Conservation (phyloP, 2,113 vertebrate species). For the Fregata magnificens region DNA sequence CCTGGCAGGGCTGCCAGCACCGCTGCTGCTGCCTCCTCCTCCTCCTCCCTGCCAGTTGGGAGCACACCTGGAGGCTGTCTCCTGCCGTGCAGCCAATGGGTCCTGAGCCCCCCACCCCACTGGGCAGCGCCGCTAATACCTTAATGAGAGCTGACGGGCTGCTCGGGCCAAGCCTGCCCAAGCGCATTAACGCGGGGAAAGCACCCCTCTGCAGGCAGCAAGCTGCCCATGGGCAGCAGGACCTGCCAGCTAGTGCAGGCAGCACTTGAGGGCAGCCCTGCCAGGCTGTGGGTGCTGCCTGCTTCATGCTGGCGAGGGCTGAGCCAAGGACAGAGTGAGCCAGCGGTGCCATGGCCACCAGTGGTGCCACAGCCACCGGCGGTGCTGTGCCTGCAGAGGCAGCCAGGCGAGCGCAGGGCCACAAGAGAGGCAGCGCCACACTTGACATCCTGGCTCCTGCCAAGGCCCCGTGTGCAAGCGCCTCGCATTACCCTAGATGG, state of each 20-base stretch:
- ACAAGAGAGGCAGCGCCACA: rapidly evolving
- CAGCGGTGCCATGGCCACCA: neutral
- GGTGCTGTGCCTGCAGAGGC: neutral
- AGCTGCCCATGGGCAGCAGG: neutral
- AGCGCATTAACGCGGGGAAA: neutral
- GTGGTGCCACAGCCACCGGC: neutral
- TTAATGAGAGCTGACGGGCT: conserved; percentile 1
- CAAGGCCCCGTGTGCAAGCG: neutral
- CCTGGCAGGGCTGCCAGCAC: too few species aligned
- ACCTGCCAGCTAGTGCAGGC: neutral
- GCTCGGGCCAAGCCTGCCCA: neutral
- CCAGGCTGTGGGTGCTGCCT: neutral
- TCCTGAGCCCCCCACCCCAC: neutral
- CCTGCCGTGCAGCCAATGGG: rapidly evolving
- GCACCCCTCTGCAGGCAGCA: neutral
- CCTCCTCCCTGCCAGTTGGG: neutral
- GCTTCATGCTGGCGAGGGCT: neutral
- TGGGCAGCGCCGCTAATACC: neutral
- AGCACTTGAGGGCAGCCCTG: neutral
- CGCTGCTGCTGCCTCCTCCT: neutral
- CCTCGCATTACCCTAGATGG: conserved; percentile 54
- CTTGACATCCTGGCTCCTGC: neutral
- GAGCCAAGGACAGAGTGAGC: neutral
- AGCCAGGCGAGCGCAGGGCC: neutral
- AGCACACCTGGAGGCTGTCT: neutral